phyloP scores from a whole-genome alignment of 2,113 vertebrate species.

The Amphiprion ocellaris region DNA sequence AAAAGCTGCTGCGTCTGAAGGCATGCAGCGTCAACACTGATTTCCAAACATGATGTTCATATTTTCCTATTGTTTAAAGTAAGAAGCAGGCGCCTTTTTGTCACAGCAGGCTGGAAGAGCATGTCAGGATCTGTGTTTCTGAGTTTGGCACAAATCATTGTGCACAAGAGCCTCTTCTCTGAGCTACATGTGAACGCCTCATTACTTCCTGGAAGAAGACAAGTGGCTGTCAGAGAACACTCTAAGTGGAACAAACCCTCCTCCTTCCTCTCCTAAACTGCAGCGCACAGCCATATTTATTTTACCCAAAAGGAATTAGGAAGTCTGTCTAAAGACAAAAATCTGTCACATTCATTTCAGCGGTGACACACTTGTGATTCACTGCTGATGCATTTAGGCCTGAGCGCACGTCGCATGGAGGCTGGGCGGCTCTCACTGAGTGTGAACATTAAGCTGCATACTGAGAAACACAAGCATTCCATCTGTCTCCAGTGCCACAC shows the following conservation, averaged over 20 bases:
- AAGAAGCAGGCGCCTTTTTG: too few relatives aligned
- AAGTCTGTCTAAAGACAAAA: slow-evolving; percentile 57
- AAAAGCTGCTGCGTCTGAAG: too few relatives aligned
- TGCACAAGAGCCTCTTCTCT: too few relatives aligned
- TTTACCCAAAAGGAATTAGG: slow-evolving; percentile 42
- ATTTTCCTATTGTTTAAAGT: too few relatives aligned
- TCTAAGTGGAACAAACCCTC: background rate
- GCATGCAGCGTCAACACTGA: too few relatives aligned
- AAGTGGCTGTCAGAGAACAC: background rate
- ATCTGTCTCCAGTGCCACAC: slow-evolving; percentile 35
- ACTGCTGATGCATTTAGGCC: slow-evolving; percentile 51
- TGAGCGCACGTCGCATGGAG: slow-evolving; percentile 30
- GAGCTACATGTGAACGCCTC: background rate
- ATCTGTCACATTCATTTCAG: slow-evolving; percentile 48
- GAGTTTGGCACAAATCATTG: too few relatives aligned
- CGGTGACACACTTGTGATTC: slow-evolving; percentile 57
- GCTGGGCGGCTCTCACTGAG: slow-evolving; percentile 32
- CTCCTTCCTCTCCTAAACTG: background rate
- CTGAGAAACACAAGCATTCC: slow-evolving; percentile 33
- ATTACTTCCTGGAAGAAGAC: slow-evolving; percentile 2
- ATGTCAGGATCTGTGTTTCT: too few relatives aligned
- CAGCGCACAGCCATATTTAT: slow-evolving; percentile 24
- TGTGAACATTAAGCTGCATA: slow-evolving; percentile 48
- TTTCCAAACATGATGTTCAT: too few relatives aligned
- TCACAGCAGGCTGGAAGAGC: too few relatives aligned